Base-by-base conservation (phyloP, 2,888 invertebrate species). In the Apamea anceps region DNA sequence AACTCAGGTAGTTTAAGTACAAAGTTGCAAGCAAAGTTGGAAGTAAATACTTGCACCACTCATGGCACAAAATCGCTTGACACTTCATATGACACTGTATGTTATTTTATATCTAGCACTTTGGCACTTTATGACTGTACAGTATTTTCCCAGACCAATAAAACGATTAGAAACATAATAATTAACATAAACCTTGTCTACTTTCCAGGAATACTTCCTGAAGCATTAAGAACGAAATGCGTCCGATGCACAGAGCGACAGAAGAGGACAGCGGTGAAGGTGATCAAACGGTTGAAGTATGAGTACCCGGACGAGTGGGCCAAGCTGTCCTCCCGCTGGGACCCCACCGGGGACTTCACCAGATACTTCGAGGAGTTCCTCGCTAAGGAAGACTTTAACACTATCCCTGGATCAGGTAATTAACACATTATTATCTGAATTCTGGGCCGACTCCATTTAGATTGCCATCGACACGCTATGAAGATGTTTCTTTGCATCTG, bases 261-360 rank as follows among this genome's bases (percentile, higher is more conserved):
- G 93, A 98, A 97, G 93, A 94, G 94, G 76, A 97, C 97, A 0
- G 98, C 98, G 0, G 97, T 98, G 67, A 98, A 98, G 92, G 97
- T 98, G 10, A 98, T 98, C 81, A 97, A 96, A 81, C 97, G 98
- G 87, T 93, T 98, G 72, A 97, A 97, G 91, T 93, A 96, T 76
- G 98, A 98, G 80, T 97, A 97, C 92, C 97, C 97, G 0, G 96
- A 96, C 1, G 98, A 98, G 88, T 98, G 98, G 98, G 97, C 97
- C 21, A 97, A 97, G 90, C 95, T 98, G 51, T 91, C 97, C 13
- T 96, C 97, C 32, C 97, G 97, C 87, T 98, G 98, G 96, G 98
- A 98, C 92, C 98, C 98, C 7, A 97, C 97, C 21, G 98, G 98
- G 0, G 97, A 98, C 92, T 96, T 97, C 90, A 97, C 97, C 1